phyloP scores from a whole-genome alignment of 2,797 vertebrate species.

The Acanthurus lineatus region DNA sequence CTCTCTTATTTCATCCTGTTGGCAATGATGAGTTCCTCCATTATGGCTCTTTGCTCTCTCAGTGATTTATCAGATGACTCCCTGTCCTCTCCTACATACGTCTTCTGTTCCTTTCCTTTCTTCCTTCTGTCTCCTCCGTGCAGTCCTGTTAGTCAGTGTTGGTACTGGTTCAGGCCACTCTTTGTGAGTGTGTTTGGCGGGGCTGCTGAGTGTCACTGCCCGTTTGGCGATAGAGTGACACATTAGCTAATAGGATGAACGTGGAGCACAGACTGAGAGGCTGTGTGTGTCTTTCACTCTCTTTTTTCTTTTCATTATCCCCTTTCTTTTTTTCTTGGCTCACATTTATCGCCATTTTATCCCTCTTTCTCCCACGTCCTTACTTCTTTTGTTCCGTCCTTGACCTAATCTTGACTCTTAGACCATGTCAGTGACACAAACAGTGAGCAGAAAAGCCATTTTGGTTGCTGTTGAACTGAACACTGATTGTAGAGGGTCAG shows the following conservation, averaged over 20 bases:
- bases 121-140: slow-evolving; percentile 20
- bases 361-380: slow-evolving; percentile 6
- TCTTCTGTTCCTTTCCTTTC: slow-evolving; percentile 15
- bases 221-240: slow-evolving; percentile 71
- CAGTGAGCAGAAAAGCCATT: background rate
- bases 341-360: slow-evolving; percentile 6
- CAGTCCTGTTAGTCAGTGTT: slow-evolving; percentile 54
- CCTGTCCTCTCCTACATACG: slow-evolving; percentile 32
- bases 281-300: slow-evolving; percentile 20
- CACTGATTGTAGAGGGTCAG: slow-evolving; percentile 27
- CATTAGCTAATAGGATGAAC: slow-evolving; percentile 73
- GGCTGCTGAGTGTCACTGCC: slow-evolving; percentile 48
- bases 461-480: slow-evolving; percentile 28
- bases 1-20: slow-evolving; percentile 24
- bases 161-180: slow-evolving; percentile 47
- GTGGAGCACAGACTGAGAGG: slow-evolving; percentile 24
- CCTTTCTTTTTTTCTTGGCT: background rate
- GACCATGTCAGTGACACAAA: slow-evolving; percentile 17
- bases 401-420: slow-evolving; percentile 35
- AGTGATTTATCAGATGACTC: slow-evolving; percentile 57
- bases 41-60: slow-evolving; percentile 50
- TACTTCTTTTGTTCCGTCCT: slow-evolving; percentile 19
- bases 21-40: slow-evolving; percentile 28
- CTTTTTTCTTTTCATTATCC: slow-evolving; percentile 28
- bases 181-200: slow-evolving; percentile 32